Base-by-base conservation (phyloP, 2,888 invertebrate species). In the Aricia artaxerxes region DNA sequence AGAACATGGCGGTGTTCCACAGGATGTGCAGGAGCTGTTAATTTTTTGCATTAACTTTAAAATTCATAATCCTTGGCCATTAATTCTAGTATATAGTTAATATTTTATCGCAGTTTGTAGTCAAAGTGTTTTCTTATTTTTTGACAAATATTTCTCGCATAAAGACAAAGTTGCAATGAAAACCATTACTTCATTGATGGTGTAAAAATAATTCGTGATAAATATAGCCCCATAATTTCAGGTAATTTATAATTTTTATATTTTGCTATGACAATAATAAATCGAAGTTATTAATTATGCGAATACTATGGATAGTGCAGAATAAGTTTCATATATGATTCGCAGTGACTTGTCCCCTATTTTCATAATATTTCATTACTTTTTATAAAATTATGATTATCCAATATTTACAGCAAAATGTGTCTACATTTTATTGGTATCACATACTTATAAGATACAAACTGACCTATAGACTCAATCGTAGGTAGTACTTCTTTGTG, bases 141-240 rank as follows among this genome's bases (percentile, higher is more conserved):
- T 81, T 80, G 81, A 80, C 78, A 73, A 76, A 79, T 75, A 79
- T 73, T 84, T 85, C 82, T 85, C 82, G 81, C 84, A 83, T 84
- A 85, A 88, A 86, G 87, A 90, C 86, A 85, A 85, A 85, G 88
- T 90, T 92, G 93, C 91, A 90, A 94, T 94, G 94, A 93, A 92
- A 93, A 90, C 90, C 90, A 88, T 90, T 91, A 92, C 90, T 91
- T 92, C 92, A 90, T 89, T 92, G 88, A 88, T 90, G 92, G 92
- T 94, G 91, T 94, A 94, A 94, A 94, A 94, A 94, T 93, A 93
- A 93, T 94, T 93, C 76, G 92, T 93, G 94, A 92, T 90, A 91
- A 93, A 90, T 91, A 91, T 89, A 91, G 87, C 88, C 86, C 86
- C 88, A 88, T 86, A 89, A 88, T 84, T 87, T 88, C 93, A 93